Evolutionary conservation across 2,113 vertebrate genomes (phyloP).

Genomic region (Boulengeromyrus knoepffleri): DNA sequence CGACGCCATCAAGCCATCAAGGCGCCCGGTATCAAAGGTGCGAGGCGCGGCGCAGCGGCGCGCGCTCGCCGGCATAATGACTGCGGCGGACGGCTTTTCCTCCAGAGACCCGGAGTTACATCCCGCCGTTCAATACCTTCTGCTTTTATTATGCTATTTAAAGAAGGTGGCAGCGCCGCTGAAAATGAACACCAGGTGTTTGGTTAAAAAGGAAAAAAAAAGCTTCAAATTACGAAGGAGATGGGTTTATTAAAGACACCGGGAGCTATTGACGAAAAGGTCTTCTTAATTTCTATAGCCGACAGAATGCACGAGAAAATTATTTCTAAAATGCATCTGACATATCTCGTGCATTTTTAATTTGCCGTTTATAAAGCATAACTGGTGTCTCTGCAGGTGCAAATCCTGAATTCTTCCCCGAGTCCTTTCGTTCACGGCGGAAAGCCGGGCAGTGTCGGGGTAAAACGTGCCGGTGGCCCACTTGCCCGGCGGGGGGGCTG

Average conservation of each 20-base stretch:
- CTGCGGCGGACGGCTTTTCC: background rate
- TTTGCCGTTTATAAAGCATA: background rate
- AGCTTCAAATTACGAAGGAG: background rate
- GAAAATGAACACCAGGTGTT: constrained; percentile 1
- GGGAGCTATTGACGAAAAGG: background rate
- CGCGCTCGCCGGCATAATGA: background rate
- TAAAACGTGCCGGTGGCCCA: background rate
- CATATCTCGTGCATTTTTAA: background rate
- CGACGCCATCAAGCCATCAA: background rate
- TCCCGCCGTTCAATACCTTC: background rate
- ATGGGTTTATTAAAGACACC: background rate
- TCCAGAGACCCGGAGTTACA: background rate
- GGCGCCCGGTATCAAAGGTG: background rate
- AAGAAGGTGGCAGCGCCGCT: background rate
- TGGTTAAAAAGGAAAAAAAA: constrained; percentile 2
- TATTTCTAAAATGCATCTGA: background rate
- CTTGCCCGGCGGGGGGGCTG: background rate
- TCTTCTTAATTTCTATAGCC: background rate
- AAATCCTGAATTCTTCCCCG: background rate
- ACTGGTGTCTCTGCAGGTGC: background rate
- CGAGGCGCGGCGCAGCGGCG: background rate
- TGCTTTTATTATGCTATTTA: background rate
- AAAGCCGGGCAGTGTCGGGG: background rate
- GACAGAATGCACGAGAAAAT: background rate
- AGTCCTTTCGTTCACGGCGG: too few relatives aligned